phyloP scores from a whole-genome alignment of 2,888 invertebrate genomes.

The Mythimna vitellina region DNA sequence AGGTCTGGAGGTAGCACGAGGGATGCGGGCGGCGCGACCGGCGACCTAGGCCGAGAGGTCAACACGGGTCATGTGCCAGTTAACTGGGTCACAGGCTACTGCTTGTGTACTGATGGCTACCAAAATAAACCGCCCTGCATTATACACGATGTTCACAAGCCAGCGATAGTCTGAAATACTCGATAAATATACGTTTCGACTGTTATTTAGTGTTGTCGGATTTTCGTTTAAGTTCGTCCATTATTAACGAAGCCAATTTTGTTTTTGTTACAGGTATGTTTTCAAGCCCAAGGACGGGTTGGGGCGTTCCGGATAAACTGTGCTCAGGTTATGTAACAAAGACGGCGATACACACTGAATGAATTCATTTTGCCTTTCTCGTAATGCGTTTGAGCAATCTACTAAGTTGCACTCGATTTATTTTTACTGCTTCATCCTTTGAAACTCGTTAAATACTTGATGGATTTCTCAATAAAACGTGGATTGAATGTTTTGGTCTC shows the following conservation, averaged over 20 bases:
- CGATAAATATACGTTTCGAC: constrained; percentile 34
- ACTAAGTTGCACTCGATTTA: constrained; percentile 30
- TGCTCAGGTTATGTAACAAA: constrained; percentile 44
- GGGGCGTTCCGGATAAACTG: constrained; percentile 1
- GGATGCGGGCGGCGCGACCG: constrained; percentile 72
- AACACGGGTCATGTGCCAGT: constrained; percentile 80
- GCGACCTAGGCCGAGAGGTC: constrained; percentile 86
- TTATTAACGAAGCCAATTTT: constrained; percentile 33
- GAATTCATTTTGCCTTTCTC: constrained; percentile 14
- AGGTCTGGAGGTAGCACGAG: constrained; percentile 63
- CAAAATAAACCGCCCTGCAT: constrained; percentile 81
- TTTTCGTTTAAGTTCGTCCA: constrained; percentile 1
- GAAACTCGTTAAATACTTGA: constrained; percentile 29
- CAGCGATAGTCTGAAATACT: constrained; percentile 28
- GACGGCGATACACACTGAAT: constrained; percentile 29
- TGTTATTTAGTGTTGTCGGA: constrained; percentile 3
- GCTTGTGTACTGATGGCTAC: constrained; percentile 74
- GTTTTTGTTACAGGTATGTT: constrained; percentile 56
- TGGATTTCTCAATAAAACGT: neutral
- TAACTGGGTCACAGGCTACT: constrained; percentile 86
- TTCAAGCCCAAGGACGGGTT: constrained; percentile 5
- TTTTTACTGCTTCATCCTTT: constrained; percentile 37
- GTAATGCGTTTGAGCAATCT: constrained; percentile 9
- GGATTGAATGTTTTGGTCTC: constrained; percentile 26
- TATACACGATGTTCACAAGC: constrained; percentile 56